A percentile compares a stretch with the other conserved stretches of the same genome.
phyloP scores from a whole-genome alignment of 2,888 invertebrate species.

The Drosophila affinis region DNA sequence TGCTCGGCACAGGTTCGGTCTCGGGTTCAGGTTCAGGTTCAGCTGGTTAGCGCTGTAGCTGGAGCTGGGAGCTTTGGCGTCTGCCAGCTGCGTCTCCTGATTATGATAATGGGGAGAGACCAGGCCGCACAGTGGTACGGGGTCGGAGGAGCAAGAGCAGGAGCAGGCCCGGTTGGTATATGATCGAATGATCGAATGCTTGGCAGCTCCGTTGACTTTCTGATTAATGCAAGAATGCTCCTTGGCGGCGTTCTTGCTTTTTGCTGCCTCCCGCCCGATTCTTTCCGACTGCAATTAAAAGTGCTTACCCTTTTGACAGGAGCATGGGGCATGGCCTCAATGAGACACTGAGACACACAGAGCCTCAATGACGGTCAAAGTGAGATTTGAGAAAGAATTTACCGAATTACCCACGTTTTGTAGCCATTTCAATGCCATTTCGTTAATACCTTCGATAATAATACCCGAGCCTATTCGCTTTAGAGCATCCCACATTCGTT shows the following conservation, averaged over 20 bases:
- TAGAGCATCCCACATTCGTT: slow-evolving; percentile 57
- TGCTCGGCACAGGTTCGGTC: slow-evolving; percentile 81
- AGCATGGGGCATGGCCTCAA: background rate
- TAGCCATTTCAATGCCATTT: background rate
- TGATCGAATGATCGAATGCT: slow-evolving; percentile 67
- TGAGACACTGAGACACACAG: too few relatives aligned
- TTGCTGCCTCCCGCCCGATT: slow-evolving; percentile 17
- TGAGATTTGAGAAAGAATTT: background rate
- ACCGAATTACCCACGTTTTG: background rate
- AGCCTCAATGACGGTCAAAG: slow-evolving; percentile 4
- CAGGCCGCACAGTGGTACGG: slow-evolving; percentile 13
- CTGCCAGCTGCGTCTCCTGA: slow-evolving; percentile 77
- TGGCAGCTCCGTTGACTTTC: slow-evolving; percentile 79
- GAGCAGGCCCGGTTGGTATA: slow-evolving; percentile 37
- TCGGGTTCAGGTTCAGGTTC: slow-evolving; percentile 76
- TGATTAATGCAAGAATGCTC: slow-evolving; percentile 79
- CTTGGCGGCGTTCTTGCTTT: slow-evolving; percentile 60
- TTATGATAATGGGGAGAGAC: slow-evolving; percentile 68
- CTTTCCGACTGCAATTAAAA: slow-evolving; percentile 69
- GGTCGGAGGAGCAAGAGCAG: slow-evolving; percentile 16
- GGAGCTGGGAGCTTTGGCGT: slow-evolving; percentile 51
- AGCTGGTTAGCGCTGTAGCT: slow-evolving; percentile 16
- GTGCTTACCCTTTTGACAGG: slow-evolving; percentile 51
- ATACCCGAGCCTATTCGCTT: background rate
- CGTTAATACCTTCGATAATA: background rate